phyloP scores from a whole-genome alignment of 2,888 invertebrate species.

The Ferdinandea cuprea region DNA sequence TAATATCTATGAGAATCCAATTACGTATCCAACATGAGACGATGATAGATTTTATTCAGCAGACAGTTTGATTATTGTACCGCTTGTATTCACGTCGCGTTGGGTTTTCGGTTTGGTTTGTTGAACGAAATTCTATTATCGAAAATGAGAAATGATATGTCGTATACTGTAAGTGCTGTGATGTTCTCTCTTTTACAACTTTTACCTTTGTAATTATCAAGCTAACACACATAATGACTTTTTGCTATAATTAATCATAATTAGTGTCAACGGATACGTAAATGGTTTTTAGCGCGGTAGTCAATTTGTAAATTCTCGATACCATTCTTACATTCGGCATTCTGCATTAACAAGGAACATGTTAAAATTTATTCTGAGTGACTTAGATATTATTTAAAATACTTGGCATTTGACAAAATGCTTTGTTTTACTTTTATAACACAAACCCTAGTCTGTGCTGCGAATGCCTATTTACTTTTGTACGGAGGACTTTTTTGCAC shows the following conservation, averaged over 20 bases:
- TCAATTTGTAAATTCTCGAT: too few species aligned
- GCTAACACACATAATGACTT: not conserved
- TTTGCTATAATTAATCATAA: constrained; percentile 5
- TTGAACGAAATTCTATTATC: not conserved
- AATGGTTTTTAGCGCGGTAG: not conserved
- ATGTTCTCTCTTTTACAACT: not conserved
- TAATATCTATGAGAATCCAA: constrained; percentile 24
- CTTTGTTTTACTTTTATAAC: too few species aligned
- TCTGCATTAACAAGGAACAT: too few species aligned
- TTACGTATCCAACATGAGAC: constrained; percentile 9
- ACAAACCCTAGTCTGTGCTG: too few species aligned
- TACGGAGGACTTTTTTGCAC: too few species aligned
- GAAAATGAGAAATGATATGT: not conserved
- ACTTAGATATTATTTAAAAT: too few species aligned
- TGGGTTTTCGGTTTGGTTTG: constrained; percentile 2
- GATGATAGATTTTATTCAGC: constrained; percentile 22
- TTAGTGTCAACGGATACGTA: not conserved
- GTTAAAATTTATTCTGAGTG: too few species aligned
- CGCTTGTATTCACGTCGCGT: constrained; percentile 4
- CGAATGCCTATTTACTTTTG: too few species aligned
- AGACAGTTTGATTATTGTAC: constrained; percentile 18
- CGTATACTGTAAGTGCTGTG: not conserved
- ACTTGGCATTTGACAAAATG: too few species aligned
- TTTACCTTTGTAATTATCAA: not conserved
- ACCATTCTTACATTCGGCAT: too few species aligned